A percentile compares a stretch with the other conserved stretches of the same genome.
Conservation (phyloP, 2,888 invertebrate genomes). For the Hirtodrosophila duncani region DNA sequence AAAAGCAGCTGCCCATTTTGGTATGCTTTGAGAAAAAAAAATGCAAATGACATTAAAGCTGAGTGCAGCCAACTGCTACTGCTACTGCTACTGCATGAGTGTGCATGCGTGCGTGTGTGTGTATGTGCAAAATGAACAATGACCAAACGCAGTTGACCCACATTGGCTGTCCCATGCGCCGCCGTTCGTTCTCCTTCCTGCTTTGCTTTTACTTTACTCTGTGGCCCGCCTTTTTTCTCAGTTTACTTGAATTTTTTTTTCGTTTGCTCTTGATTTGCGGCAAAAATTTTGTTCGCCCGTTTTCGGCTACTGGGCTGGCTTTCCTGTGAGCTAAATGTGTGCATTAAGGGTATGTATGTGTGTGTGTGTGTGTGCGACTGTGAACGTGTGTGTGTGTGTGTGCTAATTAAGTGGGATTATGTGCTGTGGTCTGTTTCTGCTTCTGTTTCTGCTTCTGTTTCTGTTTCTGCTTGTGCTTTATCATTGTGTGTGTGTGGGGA, state of each 20-base stretch:
- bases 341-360: conserved; percentile 28
- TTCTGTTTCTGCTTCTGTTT: conserved; percentile 27
- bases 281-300: conserved; percentile 33
- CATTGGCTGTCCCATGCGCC: conserved; percentile 29
- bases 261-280: conserved; percentile 43
- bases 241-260: conserved; percentile 27
- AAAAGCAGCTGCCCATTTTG: conserved; percentile 50
- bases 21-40: conserved; percentile 29
- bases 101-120: conserved; percentile 8
- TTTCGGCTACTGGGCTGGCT: too few relatives aligned
- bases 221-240: conserved; percentile 22
- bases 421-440: conserved; percentile 21
- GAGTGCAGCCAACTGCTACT: conserved; percentile 19
- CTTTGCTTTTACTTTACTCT: background rate
- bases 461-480: conserved; percentile 2
- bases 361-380: conserved; percentile 8
- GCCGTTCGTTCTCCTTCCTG: background rate
- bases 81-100: conserved; percentile 16
- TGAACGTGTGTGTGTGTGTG: conserved; percentile 11
- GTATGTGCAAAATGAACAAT: conserved; percentile 34
- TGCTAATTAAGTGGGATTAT: conserved; percentile 41
- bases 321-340: conserved; percentile 18
- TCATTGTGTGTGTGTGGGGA: too few relatives aligned
- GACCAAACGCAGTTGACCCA: conserved; percentile 56
- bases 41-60: conserved; percentile 65